Conservation (phyloP, 2,797 vertebrate genomes). For the Gadopsis marmoratus region DNA sequence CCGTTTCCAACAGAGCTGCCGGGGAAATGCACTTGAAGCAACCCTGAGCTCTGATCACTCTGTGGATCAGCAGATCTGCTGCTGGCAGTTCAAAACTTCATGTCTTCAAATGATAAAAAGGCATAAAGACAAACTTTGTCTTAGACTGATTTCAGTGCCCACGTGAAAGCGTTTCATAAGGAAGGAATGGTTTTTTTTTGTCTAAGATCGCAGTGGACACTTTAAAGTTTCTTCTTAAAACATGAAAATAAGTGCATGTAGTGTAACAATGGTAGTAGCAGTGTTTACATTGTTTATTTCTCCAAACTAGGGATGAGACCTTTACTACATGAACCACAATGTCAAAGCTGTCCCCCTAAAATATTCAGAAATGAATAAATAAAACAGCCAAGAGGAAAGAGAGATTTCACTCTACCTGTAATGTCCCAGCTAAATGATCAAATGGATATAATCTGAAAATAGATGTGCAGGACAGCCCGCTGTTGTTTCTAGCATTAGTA, state of each 20-base stretch:
- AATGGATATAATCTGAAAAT: background rate
- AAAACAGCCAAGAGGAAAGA: background rate
- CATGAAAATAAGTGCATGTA: background rate
- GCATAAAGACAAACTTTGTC: background rate
- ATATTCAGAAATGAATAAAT: rapidly evolving
- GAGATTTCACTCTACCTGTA: background rate
- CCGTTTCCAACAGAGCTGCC: constrained; percentile 4
- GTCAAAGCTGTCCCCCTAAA: background rate
- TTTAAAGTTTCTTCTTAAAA: background rate
- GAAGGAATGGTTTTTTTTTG: background rate
- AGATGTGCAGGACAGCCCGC: background rate
- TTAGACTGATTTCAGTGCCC: background rate
- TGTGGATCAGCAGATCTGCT: background rate
- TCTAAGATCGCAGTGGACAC: background rate
- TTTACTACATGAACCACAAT: background rate
- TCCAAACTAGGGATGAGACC: background rate
- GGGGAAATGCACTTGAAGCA: background rate
- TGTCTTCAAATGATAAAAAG: background rate
- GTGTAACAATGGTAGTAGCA: background rate
- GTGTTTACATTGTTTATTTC: background rate
- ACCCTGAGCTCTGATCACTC: background rate
- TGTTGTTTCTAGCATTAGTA: rapidly evolving
- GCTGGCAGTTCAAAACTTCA: background rate
- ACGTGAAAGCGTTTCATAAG: background rate
- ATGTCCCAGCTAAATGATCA: background rate